Percentiles rank a stretch among this genome's conserved stretches.
These are phyloP conservation scores for Apis laboriosa DNA, from an alignment of 1,140 invertebrate genomes.

Conservation along the genomic window DNA sequence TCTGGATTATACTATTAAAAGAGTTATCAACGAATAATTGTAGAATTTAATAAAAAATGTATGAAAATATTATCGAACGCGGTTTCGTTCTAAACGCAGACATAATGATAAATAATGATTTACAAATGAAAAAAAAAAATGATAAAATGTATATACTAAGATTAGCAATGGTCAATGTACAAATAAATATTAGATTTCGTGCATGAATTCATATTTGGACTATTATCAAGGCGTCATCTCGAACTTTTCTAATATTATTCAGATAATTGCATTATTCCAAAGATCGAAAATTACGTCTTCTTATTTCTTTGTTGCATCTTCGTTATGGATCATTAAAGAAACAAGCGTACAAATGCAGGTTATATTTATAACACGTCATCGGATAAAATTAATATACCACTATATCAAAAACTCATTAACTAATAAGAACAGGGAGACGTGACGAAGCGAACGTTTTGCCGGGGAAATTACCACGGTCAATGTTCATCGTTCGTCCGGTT, in stretches of 20 bases:
- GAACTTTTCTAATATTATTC: background rate
- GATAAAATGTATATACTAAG: slow-evolving; percentile 5
- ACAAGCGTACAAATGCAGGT: background rate
- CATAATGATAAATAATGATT: background rate
- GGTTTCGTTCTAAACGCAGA: background rate
- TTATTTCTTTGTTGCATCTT: background rate
- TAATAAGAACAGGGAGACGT: slow-evolving; percentile 28
- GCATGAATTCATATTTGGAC: slow-evolving; percentile 5
- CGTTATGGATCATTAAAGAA: slow-evolving; percentile 6
- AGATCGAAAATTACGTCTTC: slow-evolving; percentile 1
- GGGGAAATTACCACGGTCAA: slow-evolving; percentile 71
- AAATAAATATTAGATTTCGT: slow-evolving; percentile 37
- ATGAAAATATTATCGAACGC: background rate
- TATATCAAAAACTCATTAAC: slow-evolving; percentile 21
- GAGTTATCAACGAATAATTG: background rate
- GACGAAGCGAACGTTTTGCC: slow-evolving; percentile 58
- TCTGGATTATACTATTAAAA: background rate
- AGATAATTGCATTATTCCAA: slow-evolving; percentile 4
- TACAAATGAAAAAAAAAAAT: background rate
- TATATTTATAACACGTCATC: background rate
- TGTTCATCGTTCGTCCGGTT: slow-evolving; percentile 57
- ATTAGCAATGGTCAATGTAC: slow-evolving; percentile 54
- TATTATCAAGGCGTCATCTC: slow-evolving; percentile 16
- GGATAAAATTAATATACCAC: background rate
- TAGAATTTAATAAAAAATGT: background rate